A percentile compares a stretch with the other conserved stretches of the same genome.
phyloP scores from a whole-genome alignment of 2,888 invertebrate genomes.

The Amphipoea oculea region DNA sequence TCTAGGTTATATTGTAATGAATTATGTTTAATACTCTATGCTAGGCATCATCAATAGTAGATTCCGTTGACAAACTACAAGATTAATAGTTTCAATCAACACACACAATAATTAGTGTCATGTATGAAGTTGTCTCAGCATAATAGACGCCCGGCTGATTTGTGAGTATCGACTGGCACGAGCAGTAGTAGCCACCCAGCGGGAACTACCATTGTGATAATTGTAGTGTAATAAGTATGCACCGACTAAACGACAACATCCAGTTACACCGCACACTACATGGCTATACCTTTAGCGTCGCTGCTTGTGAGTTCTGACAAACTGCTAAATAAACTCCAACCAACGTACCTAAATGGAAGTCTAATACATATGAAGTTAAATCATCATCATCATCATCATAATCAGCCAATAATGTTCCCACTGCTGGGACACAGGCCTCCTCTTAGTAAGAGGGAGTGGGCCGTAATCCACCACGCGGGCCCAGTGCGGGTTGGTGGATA shows the following conservation, averaged over 20 bases:
- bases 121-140: slow-evolving; percentile 17
- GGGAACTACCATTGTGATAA: slow-evolving; percentile 6
- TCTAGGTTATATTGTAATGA: not conserved
- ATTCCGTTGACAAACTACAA: not conserved
- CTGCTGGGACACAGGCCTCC: no score
- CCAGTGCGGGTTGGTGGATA: no score
- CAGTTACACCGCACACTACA: not conserved
- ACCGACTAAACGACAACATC: slow-evolving; percentile 1
- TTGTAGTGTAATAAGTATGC: not conserved
- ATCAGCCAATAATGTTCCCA: no score
- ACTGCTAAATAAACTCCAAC: slow-evolving; percentile 25
- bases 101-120: slow-evolving; percentile 3
- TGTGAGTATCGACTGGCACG: not conserved
- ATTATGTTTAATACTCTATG: not conserved
- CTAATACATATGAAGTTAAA: not conserved
- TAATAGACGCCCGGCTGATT: not conserved
- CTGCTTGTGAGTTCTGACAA: slow-evolving; percentile 3
- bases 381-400: no score
- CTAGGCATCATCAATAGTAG: not conserved
- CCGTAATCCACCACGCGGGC: no score
- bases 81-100: slow-evolving; percentile 14
- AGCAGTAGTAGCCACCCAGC: not conserved
- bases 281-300: not conserved
- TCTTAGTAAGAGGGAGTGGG: no score
- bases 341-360: not conserved